Base-by-base conservation (phyloP, 2,888 invertebrate species). In the Aleiodes leptofemur region DNA sequence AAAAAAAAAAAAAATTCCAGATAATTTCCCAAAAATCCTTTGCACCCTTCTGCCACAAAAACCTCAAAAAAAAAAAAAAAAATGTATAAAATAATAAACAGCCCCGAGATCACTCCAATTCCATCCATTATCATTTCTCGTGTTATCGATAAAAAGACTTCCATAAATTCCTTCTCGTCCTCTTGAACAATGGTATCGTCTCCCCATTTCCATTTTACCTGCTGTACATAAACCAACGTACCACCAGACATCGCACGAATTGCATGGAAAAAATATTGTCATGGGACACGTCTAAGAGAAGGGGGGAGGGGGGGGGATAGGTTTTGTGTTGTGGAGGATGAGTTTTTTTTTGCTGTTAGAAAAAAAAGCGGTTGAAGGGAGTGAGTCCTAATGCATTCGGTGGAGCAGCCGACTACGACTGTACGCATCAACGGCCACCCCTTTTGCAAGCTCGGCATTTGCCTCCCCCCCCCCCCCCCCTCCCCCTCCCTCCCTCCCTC, bases 381-480 rank as follows among this genome's bases (percentile, higher is more conserved):
- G 87, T 82, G 82, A 85, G 83, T 85, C 86, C 87, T 88, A 88
- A 89, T 88, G 88, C 88, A 88, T 89, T 89, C 87, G 87, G 82
- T 84, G 83, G 83, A 84, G 84, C 72, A 76, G 69, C 69, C 76
- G 72, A 72, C 76, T 72, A 76, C 68, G 53, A 79, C 72, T 79
- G 81, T 86, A 89, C 89, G 89, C 89, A 89, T 88, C 89, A 87
- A 86, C 86, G 86, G 85, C 81, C 89, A 89, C 89, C 89, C 89
- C 88, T 89, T 88, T 85, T 85, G 88, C 89, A 88, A 88, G 85
- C 88, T 89, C 89, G 89, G 88, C 89, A 85, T 79, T 80, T 82
- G 79, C 64, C 77, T 53, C 56, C 61, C 59, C 56, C 69, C 48
- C 68, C 64, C 70, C 66, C 72, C 31, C n/a, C 51, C 69, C 31